phyloP scores from a whole-genome alignment of 2,888 invertebrate species.

The Sarcophaga subvicina region DNA sequence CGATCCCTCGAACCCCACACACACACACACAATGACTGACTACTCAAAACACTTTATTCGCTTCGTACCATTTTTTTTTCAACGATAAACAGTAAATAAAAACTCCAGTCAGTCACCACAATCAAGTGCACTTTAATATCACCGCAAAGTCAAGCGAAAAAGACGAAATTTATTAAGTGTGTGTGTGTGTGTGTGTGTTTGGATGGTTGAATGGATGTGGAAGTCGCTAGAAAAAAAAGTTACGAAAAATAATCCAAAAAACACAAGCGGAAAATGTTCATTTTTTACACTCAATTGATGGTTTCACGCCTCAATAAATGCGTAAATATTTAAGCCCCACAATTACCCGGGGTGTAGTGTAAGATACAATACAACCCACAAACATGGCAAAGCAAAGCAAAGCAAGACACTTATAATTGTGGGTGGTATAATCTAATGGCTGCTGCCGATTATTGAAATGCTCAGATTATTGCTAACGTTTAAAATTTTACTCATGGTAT shows the following conservation, averaged over 20 bases:
- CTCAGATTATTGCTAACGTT: neutral
- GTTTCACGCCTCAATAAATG: constrained; percentile 78
- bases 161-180: constrained; percentile 68
- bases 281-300: constrained; percentile 79
- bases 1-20: neutral
- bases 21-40: constrained; percentile 56
- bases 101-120: constrained; percentile 69
- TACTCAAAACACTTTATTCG: neutral
- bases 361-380: constrained; percentile 9
- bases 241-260: constrained; percentile 43
- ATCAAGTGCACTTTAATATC: constrained; percentile 71
- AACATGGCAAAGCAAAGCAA: neutral
- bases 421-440: neutral
- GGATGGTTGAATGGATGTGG: neutral
- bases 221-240: constrained; percentile 51
- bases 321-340: constrained; percentile 67
- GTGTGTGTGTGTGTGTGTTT: too few relatives aligned
- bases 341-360: constrained; percentile 52
- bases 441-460: neutral
- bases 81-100: neutral
- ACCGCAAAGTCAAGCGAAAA: constrained; percentile 71
- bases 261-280: constrained; percentile 36
- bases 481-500: neutral
- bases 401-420: constrained; percentile 4
- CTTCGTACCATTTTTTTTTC: neutral